Base-by-base conservation (phyloP, 92 coral and sea anemone genomes). In the Ricordea florida region DNA sequence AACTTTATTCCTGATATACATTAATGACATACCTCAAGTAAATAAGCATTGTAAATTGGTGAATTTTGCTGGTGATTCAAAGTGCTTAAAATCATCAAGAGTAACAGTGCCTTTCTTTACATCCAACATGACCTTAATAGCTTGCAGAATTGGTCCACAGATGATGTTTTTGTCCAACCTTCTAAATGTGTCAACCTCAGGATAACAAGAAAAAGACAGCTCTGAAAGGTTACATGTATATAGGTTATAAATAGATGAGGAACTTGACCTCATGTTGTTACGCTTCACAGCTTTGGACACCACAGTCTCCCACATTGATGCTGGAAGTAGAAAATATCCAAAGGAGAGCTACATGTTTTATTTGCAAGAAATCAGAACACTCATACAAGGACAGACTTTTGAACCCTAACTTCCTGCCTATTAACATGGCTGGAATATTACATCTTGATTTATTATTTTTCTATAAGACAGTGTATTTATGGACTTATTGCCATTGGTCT, bases 141-240 rank as follows among this genome's bases (percentile, higher is more conserved):
- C 59, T 52, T 52, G 34, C 59, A 52, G 32, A 52, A 52, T 21
- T 52, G 59, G 59, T 52, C 59, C 30, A 21, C 59, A 10, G 59
- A 52, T 52, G 27, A 21, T 52, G 59, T 23, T 21, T 52, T 22
- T 52, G 23, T 52, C 59, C 59, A 52, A 52, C 28, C 30, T 23
- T 52, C 30, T 52, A 52, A 16, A 52, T 52, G 8, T 52, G 59
- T 52, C 27, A 52, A 52, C 59, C 59, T 7, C 59, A 52, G 32
- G 10, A 52, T 52, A 52, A 52, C 59, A 21, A 52, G 59, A 52
- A 24, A 52, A 52, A 52, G 59, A 52, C 59, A 52, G 59, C 59
- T 52, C 59, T 8, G 7, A 52, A 52, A 34, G 32, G 23, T 52
- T n/a, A n/a, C n/a, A n/a, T n/a, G n/a, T n/a, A 16, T 52, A 52